Conservation (phyloP, 2,888 invertebrate genomes). For the Sarcophaga subvicina region DNA sequence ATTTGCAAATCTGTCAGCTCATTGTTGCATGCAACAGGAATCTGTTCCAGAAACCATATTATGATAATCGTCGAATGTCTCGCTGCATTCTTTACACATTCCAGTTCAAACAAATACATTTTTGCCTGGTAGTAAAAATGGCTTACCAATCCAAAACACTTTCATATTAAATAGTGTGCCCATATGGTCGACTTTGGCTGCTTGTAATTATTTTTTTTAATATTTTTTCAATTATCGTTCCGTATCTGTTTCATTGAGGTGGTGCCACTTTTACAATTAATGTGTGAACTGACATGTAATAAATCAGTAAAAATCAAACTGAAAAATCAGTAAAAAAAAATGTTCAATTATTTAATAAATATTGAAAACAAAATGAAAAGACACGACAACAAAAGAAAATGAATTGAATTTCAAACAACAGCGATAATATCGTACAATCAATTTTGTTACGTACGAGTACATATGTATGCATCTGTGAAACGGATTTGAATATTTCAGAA, state of each 20-base stretch:
- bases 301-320: conserved; percentile 23
- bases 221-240: neutral
- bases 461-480: neutral
- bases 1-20: too few relatives aligned
- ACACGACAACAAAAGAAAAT: neutral
- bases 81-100: too few relatives aligned
- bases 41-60: too few relatives aligned
- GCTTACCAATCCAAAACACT: too few relatives aligned
- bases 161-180: too few relatives aligned
- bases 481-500: neutral
- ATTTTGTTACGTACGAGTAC: neutral
- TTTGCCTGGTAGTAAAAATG: too few relatives aligned
- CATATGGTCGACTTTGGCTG: too few relatives aligned
- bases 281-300: conserved; percentile 52
- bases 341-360: conserved; percentile 39
- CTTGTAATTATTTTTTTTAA: neutral
- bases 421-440: neutral
- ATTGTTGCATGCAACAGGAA: too few relatives aligned
- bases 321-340: neutral
- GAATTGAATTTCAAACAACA: neutral
- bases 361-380: conserved; percentile 8
- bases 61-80: too few relatives aligned
- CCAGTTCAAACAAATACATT: too few relatives aligned
- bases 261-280: conserved; percentile 27
- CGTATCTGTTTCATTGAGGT: neutral